A percentile compares a stretch with the other conserved stretches of the same genome.
Evolutionary conservation across 2,797 vertebrate species (phyloP).

Genomic region (Cossypha dichroa): DNA sequence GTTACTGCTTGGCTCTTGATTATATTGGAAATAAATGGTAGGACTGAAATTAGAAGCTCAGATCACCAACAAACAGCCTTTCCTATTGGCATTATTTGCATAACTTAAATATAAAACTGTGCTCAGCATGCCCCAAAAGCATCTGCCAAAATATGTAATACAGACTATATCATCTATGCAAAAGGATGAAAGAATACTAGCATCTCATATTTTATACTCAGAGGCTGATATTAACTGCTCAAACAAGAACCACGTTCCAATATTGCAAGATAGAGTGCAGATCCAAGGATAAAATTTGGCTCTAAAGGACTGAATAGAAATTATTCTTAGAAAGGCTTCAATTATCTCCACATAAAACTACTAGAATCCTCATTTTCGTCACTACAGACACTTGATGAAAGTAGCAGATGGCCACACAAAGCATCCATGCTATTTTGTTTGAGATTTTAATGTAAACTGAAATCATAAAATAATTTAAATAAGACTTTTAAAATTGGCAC

Average conservation of each 20-base stretch:
- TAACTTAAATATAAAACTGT: not conserved
- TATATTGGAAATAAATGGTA: not conserved
- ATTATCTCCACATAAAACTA: constrained; percentile 73
- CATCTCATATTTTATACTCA: constrained; percentile 41
- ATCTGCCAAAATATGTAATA: not conserved
- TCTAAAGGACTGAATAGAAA: constrained; percentile 73
- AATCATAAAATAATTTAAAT: constrained; percentile 70
- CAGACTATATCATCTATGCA: not conserved
- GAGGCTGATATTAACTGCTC: constrained; percentile 52
- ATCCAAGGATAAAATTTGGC: constrained; percentile 73
- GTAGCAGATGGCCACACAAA: constrained; percentile 76
- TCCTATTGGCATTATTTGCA: not conserved
- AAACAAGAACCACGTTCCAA: constrained; percentile 39
- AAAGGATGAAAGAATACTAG: constrained; percentile 8
- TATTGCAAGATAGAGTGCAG: constrained; percentile 61
- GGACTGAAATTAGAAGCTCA: not conserved
- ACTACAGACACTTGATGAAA: constrained; percentile 70
- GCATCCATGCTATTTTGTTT: constrained; percentile 73
- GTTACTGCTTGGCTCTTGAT: not conserved
- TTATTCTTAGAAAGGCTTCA: constrained; percentile 77
- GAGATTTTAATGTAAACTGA: constrained; percentile 74
- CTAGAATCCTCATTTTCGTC: constrained; percentile 71
- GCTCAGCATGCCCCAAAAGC: not conserved
- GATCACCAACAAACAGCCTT: not conserved
- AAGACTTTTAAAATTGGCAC: constrained; percentile 58